A percentile compares a stretch with the other conserved stretches of the same genome.
Conservation (phyloP, 2,797 vertebrate species). For the Girardinus metallicus region DNA sequence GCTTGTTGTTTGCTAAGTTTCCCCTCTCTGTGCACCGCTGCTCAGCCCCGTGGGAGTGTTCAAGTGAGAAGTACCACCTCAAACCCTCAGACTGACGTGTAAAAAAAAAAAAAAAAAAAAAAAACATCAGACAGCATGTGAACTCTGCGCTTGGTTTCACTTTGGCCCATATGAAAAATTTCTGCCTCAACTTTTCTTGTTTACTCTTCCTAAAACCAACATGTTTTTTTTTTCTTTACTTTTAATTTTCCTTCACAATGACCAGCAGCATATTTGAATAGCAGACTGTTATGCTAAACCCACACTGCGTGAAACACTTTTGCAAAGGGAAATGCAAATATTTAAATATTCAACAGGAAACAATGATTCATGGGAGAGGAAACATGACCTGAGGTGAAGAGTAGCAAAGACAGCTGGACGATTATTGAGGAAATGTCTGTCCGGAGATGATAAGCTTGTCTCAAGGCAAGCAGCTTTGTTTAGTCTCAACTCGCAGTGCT, state of each 20-base stretch:
- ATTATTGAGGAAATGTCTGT: constrained; percentile 42
- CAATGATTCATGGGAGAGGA: background rate
- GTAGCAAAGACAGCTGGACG: background rate
- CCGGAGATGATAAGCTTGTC: constrained; percentile 49
- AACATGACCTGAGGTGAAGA: background rate
- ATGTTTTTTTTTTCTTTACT: background rate
- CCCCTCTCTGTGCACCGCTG: background rate
- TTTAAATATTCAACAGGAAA: background rate
- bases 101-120: too few relatives aligned
- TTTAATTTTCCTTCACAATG: too few relatives aligned
- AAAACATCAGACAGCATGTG: background rate
- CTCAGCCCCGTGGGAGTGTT: constrained; percentile 7
- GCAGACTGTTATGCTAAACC: background rate
- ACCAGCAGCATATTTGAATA: background rate
- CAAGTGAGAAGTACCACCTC: constrained; percentile 7
- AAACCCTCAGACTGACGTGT: too few relatives aligned
- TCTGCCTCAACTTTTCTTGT: background rate
- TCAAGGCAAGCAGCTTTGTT: constrained; percentile 13
- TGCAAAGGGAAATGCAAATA: background rate
- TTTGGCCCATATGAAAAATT: background rate
- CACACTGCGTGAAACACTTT: background rate
- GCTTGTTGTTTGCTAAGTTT: background rate
- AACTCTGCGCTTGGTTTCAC: background rate
- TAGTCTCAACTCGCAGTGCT: constrained; percentile 1
- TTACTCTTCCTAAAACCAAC: too few relatives aligned